Conservation (phyloP, 2,888 invertebrate species). For the Caenorhabditis auriculariae region DNA sequence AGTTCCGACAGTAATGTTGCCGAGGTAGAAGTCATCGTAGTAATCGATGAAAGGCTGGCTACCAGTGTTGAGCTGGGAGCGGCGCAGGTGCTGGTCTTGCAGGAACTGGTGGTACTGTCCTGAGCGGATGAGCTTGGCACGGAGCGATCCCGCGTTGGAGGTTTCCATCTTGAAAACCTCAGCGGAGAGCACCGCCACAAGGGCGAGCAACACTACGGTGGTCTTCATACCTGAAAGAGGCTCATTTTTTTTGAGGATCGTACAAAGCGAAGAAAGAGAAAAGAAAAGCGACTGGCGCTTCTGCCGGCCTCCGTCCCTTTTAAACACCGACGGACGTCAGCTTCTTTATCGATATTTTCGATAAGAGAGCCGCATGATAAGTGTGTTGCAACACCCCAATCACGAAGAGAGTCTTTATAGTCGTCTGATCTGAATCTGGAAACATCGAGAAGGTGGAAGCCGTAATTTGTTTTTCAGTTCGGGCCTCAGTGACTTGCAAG, state of each 20-base stretch:
- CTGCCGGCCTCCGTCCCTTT: no score
- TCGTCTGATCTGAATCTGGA: not conserved
- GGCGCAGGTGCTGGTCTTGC: slow-evolving; percentile 11
- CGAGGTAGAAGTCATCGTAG: slow-evolving; percentile 58
- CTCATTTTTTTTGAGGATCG: not conserved
- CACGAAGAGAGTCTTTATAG: no score
- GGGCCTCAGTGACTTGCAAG: not conserved
- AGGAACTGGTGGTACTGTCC: slow-evolving; percentile 21
- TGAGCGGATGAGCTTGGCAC: slow-evolving; percentile 32
- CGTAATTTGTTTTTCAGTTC: not conserved
- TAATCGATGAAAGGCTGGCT: slow-evolving; percentile 54
- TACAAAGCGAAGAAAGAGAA: not conserved
- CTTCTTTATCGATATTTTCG: no score
- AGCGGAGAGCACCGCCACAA: slow-evolving; percentile 41
- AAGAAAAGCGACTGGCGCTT: no score
- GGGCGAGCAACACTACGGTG: slow-evolving; percentile 35
- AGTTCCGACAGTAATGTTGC: slow-evolving; percentile 56
- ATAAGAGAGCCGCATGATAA: no score
- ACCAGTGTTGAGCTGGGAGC: slow-evolving; percentile 30
- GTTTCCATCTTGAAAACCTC: slow-evolving; percentile 30
- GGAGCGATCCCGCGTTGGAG: slow-evolving; percentile 26
- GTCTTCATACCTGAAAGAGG: slow-evolving; percentile 38
- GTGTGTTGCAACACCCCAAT: no score
- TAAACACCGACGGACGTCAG: no score
- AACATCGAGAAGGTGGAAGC: not conserved